Evolutionary conservation across 2,888 invertebrate species (phyloP).

Genomic region (Iphiclides podalirius): DNA sequence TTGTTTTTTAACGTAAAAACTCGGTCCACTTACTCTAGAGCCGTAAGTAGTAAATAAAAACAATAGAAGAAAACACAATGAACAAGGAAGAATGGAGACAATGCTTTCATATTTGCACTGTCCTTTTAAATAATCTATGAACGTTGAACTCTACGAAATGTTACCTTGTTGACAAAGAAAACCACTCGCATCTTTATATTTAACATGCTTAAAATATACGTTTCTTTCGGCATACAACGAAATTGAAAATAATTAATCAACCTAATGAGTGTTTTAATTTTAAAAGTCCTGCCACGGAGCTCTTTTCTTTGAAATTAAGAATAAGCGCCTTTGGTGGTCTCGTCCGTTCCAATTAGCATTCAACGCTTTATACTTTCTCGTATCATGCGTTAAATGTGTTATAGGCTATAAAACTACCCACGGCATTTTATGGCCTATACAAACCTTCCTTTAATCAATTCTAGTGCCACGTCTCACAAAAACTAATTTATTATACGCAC

Average conservation of each 20-base stretch:
- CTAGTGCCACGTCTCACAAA: not conserved
- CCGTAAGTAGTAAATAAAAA: too few relatives aligned
- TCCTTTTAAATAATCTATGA: constrained; percentile 18
- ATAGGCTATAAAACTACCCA: constrained; percentile 47
- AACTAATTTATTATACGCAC: not conserved
- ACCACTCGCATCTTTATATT: not conserved
- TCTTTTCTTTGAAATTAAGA: constrained; percentile 3
- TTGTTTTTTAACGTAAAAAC: too few relatives aligned
- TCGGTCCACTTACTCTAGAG: too few relatives aligned
- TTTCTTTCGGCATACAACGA: not conserved
- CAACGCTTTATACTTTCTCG: constrained; percentile 44
- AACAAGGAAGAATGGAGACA: too few relatives aligned
- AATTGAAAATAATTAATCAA: not conserved
- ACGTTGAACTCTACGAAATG: constrained; percentile 6
- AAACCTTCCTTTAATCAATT: constrained; percentile 33
- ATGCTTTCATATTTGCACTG: too few relatives aligned
- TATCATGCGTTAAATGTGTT: constrained; percentile 40
- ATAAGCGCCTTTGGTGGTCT: constrained; percentile 63
- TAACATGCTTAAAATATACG: not conserved
- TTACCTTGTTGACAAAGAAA: constrained; percentile 6
- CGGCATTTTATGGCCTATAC: constrained; percentile 47
- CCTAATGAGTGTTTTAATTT: constrained; percentile 8
- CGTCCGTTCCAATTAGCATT: constrained; percentile 58
- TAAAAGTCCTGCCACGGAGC: constrained; percentile 2
- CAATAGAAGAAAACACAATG: too few relatives aligned